Evolutionary conservation across 2,113 vertebrate species (phyloP).

Genomic region (Cyphomyrus discorhynchus): DNA sequence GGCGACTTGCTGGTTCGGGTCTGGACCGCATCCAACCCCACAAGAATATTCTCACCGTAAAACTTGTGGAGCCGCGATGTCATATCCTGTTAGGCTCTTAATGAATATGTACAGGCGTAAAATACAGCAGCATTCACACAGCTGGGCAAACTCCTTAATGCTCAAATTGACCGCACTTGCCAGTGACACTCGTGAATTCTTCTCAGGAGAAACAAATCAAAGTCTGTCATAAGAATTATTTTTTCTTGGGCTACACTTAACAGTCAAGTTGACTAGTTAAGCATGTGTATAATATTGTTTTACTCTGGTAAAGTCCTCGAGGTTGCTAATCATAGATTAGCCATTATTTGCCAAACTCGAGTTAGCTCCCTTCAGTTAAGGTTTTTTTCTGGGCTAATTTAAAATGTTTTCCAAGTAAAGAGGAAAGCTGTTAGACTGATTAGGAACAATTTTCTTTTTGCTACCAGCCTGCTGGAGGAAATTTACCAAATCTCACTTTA

Average conservation of each 20-base stretch:
- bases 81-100: constrained; percentile 1
- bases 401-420: neutral
- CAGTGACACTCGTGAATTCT: neutral
- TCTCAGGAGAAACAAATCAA: neutral
- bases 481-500: neutral
- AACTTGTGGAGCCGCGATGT: neutral
- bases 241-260: neutral
- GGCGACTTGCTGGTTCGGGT: neutral
- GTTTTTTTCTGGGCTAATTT: neutral
- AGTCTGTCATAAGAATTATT: neutral
- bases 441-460: neutral
- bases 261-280: neutral
- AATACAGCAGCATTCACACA: neutral
- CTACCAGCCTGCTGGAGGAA: neutral
- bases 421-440: neutral
- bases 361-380: neutral
- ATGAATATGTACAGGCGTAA: neutral
- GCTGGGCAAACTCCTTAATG: neutral
- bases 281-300: neutral
- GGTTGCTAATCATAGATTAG: neutral
- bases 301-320: neutral
- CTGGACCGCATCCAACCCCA: neutral
- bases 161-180: neutral
- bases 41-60: neutral
- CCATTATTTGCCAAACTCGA: neutral